Percentiles rank a stretch among this genome's conserved stretches.
These are phyloP conservation scores for Coracopsis vasa DNA, from an alignment of 2,113 vertebrate species.

Conservation along the genomic window DNA sequence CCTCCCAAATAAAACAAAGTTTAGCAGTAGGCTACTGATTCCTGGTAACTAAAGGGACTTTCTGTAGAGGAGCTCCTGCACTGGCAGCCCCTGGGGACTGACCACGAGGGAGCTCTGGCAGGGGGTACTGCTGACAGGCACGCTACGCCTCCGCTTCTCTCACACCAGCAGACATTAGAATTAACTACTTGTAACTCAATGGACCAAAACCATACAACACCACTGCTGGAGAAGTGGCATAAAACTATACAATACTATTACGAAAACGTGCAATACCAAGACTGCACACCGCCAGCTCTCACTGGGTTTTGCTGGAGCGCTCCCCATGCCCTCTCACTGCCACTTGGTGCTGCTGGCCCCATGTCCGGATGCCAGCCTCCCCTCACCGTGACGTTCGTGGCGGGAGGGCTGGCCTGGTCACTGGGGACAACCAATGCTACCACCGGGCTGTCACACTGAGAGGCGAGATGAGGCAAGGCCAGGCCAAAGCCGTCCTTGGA, in stretches of 20 bases:
- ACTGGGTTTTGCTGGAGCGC: neutral
- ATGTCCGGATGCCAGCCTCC: neutral
- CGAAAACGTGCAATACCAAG: neutral
- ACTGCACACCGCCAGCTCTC: too few relatives aligned
- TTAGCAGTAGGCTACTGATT: neutral
- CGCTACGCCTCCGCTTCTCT: neutral
- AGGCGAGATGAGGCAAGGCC: neutral
- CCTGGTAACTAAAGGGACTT: neutral
- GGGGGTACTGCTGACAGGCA: neutral
- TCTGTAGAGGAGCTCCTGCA: neutral
- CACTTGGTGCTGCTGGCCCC: neutral
- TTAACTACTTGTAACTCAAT: neutral
- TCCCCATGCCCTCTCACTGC: neutral
- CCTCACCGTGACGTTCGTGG: neutral
- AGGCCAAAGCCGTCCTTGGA: neutral
- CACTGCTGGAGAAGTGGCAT: accelerated
- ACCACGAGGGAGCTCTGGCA: neutral
- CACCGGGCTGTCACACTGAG: neutral
- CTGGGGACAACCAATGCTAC: neutral
- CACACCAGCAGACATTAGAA: neutral
- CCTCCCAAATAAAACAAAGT: neutral
- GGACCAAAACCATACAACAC: neutral
- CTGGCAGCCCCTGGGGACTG: neutral
- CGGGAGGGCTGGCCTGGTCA: neutral
- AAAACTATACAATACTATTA: accelerated